Base-by-base conservation (phyloP, 2,888 invertebrate genomes). In the Pandemis corylana region DNA sequence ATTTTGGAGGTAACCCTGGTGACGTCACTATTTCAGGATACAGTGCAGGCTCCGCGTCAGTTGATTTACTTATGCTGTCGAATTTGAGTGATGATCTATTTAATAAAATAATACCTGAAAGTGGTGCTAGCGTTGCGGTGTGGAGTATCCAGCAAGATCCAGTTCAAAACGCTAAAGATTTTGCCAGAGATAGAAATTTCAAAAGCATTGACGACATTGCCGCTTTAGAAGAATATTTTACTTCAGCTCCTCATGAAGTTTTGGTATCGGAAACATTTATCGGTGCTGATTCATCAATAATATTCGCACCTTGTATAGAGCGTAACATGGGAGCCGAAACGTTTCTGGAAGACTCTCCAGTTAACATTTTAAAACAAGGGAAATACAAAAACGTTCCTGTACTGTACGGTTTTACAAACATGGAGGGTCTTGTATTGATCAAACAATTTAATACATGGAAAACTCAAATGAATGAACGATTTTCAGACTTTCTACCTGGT, bases 401-500 rank as follows among this genome's bases (percentile, higher is more conserved):
- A 65, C 76, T 90, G n/a, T 83, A 83, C 69, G 89, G 89, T 12
- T 84, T 85, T 78, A 75, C 82, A 49, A 77, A 86, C 53, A 83
- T 82, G 82, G 88, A 89, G 74, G 89, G 88, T 4, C 70, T 80
- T 4, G 12, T 10, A 28, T 36, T 85, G 0, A 41, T 61, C 0
- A 42, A 78, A 0, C 15, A 7, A 0, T 89, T 87, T 71, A 81
- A 86, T 2, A 0, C 42, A 0, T 87, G 85, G 86, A 85, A 79
- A 65, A 67, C 75, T 62, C 65, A 62, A 71, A 90, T 92, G 88
- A 87, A 88, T 80, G 76, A 83, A n/a, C 85, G 84, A 0, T 90
- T 90, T 80, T 82, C 87, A 0, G 85, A 89, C 20, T 91, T 88
- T 69, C 51, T 91, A 28, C 89, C 91, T 2, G 80, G 76, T 13